Evolutionary conservation across 2,113 vertebrate species (phyloP), one percentile per base, ranked within the genome.

Genomic region (Rhinogobius similis): DNA sequence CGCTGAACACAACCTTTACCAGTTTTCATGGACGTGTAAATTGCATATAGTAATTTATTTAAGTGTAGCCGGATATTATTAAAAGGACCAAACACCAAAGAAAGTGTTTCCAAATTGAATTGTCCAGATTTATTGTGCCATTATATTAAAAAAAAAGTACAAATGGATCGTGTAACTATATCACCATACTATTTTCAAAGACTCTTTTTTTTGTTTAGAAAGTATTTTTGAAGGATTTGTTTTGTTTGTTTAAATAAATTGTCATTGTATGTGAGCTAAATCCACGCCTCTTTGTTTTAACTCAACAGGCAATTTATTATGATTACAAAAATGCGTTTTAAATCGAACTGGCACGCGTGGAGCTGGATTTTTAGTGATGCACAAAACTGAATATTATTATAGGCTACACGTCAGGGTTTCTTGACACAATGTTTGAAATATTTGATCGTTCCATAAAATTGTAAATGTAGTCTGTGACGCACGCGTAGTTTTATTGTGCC

Each of bases 11-110:
- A 36, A 81, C 86, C 83, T 93, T 88, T 90, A 89, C 82, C 90
- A 90, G 87, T 90, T 84, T 93, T 89, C 90, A 93, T 94, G 94
- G 94, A 96, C 94, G 95, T 98, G 96, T 98, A 99, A 96, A 97
- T 96, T 96, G 94, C 95, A 94, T 93, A 97, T 98, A 98, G 95
- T 99, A 99, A 99, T 99, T 99, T 99, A 99, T 99, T 97, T 93
- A 96, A 94, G 93, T 96, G 94, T 97, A 96, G 94, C 94, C 93
- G 93, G 94, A 94, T 95, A 91, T 94, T 93, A 92, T 93, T n/a
- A n/a, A n/a, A 92, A 89, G 96, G 97, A 98, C 98, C 97, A 99
- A 99, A 97, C 92, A 92, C 94, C 93, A 93, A 90, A 63, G 73
- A 91, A 95, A 95, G 94, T 97, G 94, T 97, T 96, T 93, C 88